Evolutionary conservation across 2,113 vertebrate genomes (phyloP).

Genomic region (Bos indicus): DNA sequence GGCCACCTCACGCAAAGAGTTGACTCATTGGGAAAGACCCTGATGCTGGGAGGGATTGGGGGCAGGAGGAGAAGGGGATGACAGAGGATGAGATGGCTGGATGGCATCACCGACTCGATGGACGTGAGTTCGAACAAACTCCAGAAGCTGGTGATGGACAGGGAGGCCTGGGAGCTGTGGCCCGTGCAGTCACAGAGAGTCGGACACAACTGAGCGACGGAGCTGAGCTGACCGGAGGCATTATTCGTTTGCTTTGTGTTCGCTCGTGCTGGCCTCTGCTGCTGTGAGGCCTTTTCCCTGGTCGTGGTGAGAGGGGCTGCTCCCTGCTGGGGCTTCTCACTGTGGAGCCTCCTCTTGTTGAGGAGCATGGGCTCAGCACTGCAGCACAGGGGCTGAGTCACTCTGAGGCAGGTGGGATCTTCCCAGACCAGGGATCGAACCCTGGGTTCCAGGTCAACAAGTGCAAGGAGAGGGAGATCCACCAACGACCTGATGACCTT

Average conservation of each 20-base stretch:
- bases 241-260: not conserved
- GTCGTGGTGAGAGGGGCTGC: accelerated
- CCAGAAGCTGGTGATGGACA: not conserved
- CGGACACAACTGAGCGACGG: accelerated
- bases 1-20: not conserved
- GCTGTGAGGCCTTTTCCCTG: not conserved
- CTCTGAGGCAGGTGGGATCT: not conserved
- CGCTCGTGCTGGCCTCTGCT: not conserved
- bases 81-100: not conserved
- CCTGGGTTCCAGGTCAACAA: not conserved
- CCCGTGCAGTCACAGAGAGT: not conserved
- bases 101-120: not conserved
- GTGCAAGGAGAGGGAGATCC: not conserved
- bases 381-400: not conserved
- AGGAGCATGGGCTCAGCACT: not conserved
- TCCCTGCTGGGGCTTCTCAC: not conserved
- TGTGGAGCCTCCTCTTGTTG: not conserved
- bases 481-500: not conserved
- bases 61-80: not conserved
- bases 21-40: not conserved
- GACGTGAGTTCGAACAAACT: not conserved
- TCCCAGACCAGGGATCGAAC: not conserved
- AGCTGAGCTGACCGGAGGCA: not conserved
- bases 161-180: not conserved
- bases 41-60: not conserved